phyloP scores from a whole-genome alignment of 37 sponge, comb jelly and placozoan species.

The Beroe ovata region DNA sequence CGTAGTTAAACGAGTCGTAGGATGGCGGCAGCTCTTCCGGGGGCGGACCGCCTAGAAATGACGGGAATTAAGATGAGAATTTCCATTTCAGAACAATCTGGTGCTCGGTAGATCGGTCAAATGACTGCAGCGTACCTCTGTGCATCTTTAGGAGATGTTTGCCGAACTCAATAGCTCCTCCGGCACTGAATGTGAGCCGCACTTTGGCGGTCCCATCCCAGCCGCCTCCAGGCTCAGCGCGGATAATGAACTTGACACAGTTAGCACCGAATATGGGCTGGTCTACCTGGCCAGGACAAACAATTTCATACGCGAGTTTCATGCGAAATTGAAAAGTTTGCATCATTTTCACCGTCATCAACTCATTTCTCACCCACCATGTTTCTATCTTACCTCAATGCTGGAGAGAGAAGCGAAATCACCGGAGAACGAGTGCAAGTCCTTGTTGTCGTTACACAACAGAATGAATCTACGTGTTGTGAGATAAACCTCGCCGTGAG shows the following conservation, averaged over 20 bases:
- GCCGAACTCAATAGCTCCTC: slow-evolving; percentile 63
- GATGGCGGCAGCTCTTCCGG: slow-evolving; percentile 35
- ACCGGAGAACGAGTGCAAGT: slow-evolving; percentile 45
- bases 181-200: slow-evolving; percentile 25
- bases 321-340: too few relatives aligned
- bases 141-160: slow-evolving; percentile 65
- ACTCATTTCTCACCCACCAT: too few relatives aligned
- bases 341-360: too few relatives aligned
- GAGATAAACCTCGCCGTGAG: slow-evolving; percentile 8
- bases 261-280: slow-evolving; percentile 59
- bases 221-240: slow-evolving; percentile 53
- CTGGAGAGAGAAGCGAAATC: slow-evolving; percentile 52
- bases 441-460: slow-evolving; percentile 23
- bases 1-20: slow-evolving; percentile 63
- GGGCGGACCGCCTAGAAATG: slow-evolving; percentile 4
- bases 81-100: neutral
- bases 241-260: slow-evolving; percentile 25
- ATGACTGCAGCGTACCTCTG: neutral
- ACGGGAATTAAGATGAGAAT: neutral
- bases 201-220: slow-evolving; percentile 60
- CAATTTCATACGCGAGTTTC: too few relatives aligned
- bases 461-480: neutral
- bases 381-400: slow-evolving; percentile 7
- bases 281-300: too few relatives aligned
- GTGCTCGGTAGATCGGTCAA: neutral